phyloP scores from a whole-genome alignment of 2,888 invertebrate genomes.

The Drosophila mercatorum region DNA sequence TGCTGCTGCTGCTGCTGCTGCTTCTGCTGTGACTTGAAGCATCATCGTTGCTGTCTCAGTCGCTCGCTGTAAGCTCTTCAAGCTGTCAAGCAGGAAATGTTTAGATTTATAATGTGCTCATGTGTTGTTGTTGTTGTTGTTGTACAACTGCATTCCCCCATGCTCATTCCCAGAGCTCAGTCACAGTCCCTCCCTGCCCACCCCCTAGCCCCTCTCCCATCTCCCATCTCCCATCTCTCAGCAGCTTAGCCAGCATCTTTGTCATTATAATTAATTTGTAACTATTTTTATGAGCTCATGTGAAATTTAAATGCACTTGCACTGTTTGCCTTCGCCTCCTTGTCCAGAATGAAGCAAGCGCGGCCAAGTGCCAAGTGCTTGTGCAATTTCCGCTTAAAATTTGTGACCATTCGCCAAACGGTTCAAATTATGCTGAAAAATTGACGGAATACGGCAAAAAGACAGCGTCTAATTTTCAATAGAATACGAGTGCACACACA shows the following conservation, averaged over 20 bases:
- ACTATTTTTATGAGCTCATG: constrained; percentile 81
- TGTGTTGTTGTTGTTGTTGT: constrained; percentile 38
- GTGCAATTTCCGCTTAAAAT: constrained; percentile 80
- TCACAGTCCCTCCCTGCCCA: not conserved
- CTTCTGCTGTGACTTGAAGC: constrained; percentile 58
- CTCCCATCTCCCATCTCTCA: not conserved
- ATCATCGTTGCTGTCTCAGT: constrained; percentile 68
- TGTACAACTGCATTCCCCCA: constrained; percentile 49
- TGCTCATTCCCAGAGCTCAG: constrained; percentile 8
- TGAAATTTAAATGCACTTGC: constrained; percentile 74
- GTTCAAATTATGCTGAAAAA: constrained; percentile 71
- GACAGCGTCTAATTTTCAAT: constrained; percentile 65
- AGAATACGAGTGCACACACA: constrained; percentile 59
- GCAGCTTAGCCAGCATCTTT: constrained; percentile 46
- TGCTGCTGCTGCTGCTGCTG: constrained; percentile 27
- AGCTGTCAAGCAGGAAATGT: constrained; percentile 80
- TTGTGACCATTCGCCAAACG: constrained; percentile 69
- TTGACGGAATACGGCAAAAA: constrained; percentile 42
- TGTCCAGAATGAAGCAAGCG: constrained; percentile 45
- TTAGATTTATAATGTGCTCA: constrained; percentile 75
- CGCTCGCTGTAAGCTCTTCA: constrained; percentile 69
- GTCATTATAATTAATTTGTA: constrained; percentile 81
- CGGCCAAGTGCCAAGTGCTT: constrained; percentile 70
- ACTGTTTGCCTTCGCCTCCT: constrained; percentile 18
- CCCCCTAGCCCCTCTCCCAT: not conserved